phyloP scores from a whole-genome alignment of 2,797 vertebrate genomes.

The Amblyopsis hoosieri region DNA sequence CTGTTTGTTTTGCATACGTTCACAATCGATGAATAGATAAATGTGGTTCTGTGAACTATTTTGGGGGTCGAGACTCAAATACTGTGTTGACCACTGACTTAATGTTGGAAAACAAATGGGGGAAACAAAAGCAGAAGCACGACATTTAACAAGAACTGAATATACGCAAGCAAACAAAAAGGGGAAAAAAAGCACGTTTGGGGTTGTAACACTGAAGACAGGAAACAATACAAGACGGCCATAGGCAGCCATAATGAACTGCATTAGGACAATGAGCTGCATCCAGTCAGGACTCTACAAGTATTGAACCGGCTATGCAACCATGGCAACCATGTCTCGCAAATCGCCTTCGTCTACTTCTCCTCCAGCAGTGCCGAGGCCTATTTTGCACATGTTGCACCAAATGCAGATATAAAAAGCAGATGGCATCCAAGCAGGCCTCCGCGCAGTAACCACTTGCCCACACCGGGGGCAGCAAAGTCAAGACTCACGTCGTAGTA shows the following conservation, averaged over 20 bases:
- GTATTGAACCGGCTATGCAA: conserved; percentile 58
- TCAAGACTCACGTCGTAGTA: conserved; percentile 41
- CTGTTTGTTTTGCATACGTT: too few relatives aligned
- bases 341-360: conserved; percentile 53
- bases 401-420: conserved; percentile 63
- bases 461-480: conserved; percentile 71
- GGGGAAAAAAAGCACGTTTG: neutral
- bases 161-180: conserved; percentile 25
- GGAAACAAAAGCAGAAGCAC: neutral
- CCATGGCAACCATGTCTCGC: conserved; percentile 61
- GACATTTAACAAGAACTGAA: conserved; percentile 13
- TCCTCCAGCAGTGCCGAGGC: conserved; percentile 54
- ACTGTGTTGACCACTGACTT: too few relatives aligned
- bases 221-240: conserved; percentile 50
- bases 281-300: conserved; percentile 48
- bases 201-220: conserved; percentile 34
- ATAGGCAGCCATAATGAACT: conserved; percentile 53
- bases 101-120: neutral
- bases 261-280: conserved; percentile 52
- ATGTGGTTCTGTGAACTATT: too few relatives aligned
- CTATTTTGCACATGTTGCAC: conserved; percentile 66
- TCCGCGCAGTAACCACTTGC: conserved; percentile 44
- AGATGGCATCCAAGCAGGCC: conserved; percentile 67
- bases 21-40: too few relatives aligned
- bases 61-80: too few relatives aligned